A percentile compares a stretch with the other conserved stretches of the same genome.
These are phyloP conservation scores for Melanchra persicariae DNA, from an alignment of 2,888 invertebrate species.

Conservation along the genomic window DNA sequence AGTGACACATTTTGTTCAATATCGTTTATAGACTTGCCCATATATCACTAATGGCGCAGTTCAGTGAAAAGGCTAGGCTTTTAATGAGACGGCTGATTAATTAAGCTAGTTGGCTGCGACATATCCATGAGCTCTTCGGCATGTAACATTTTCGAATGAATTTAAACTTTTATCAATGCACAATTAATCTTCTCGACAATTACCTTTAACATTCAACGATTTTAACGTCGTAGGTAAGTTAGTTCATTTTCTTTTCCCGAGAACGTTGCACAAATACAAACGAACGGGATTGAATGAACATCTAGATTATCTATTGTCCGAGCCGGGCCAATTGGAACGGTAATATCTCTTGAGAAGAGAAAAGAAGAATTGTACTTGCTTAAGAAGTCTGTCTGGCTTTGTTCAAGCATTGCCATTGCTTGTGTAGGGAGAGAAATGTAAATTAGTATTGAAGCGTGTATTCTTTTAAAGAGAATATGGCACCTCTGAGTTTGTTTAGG, in stretches of 20 bases:
- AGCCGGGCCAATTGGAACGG: slow-evolving; percentile 26
- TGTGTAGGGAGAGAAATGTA: too few species aligned
- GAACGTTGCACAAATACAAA: slow-evolving; percentile 18
- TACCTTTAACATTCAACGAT: not conserved
- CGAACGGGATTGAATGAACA: slow-evolving; percentile 5
- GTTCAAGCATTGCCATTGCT: not conserved
- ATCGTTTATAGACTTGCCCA: too few species aligned
- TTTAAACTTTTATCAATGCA: not conserved
- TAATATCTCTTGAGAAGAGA: slow-evolving; percentile 25
- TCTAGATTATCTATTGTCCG: slow-evolving; percentile 22
- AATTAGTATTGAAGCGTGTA: not conserved
- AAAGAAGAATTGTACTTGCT: slow-evolving; percentile 2
- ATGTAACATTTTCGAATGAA: too few species aligned
- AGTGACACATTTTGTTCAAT: too few species aligned
- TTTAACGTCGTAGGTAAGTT: not conserved
- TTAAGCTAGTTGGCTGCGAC: too few species aligned
- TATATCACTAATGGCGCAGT: too few species aligned
- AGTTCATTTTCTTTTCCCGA: slow-evolving; percentile 13
- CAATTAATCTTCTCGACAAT: not conserved
- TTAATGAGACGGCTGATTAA: too few species aligned
- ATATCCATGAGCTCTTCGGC: too few species aligned
- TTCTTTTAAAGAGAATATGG: not conserved
- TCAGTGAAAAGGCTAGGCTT: too few species aligned
- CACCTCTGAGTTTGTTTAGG: too few species aligned
- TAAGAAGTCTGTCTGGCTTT: not conserved